Conservation (phyloP, 2,797 vertebrate species). For the Leontocebus nigricollis region DNA sequence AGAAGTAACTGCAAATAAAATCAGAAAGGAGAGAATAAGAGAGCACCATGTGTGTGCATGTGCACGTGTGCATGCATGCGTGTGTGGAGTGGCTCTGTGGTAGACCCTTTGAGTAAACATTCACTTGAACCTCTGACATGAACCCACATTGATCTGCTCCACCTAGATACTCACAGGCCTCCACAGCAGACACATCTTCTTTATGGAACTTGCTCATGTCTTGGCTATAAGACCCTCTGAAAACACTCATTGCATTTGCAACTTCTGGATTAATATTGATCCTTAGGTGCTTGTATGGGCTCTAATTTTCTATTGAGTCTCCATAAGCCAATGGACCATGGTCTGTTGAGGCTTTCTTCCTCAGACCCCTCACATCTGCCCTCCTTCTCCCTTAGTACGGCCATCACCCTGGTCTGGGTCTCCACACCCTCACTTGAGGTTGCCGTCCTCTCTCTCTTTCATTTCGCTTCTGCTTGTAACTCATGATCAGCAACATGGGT, state of each 20-base stretch:
- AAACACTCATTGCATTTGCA: background rate
- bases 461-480: background rate
- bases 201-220: background rate
- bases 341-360: background rate
- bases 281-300: background rate
- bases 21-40: background rate
- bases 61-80: accelerated
- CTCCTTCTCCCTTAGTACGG: background rate
- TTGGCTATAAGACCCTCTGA: background rate
- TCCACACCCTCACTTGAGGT: background rate
- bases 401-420: background rate
- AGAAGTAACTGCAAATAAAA: background rate
- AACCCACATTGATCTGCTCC: background rate
- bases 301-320: background rate
- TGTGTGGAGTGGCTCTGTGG: background rate
- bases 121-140: background rate
- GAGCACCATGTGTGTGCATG: background rate
- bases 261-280: background rate
- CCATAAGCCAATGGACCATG: background rate
- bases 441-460: background rate
- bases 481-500: background rate
- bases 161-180: background rate
- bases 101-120: background rate
- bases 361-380: background rate
- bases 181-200: background rate